Evolutionary conservation across 2,113 vertebrate genomes (phyloP), one percentile per base, ranked within the genome.

Genomic region (Willisornis vidua): DNA sequence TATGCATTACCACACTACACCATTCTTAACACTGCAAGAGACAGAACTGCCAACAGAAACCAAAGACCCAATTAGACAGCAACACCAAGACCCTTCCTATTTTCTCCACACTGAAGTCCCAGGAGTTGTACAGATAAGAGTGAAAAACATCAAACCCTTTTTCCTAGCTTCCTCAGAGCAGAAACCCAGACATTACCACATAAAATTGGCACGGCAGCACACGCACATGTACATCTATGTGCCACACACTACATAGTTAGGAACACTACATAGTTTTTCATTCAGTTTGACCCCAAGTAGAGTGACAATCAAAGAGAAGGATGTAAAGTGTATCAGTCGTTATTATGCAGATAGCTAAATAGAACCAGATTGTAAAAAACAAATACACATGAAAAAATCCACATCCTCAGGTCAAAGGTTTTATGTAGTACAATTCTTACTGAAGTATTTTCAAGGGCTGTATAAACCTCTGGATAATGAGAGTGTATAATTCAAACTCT

Each of bases 281-380:
- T 19, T 68, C 45, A 54, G 55, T 55, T 62, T 65, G 88, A 93
- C 87, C 85, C 58, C 52, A 74, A 91, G 61, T 23, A 86, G 48
- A 71, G 19, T 65, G 7, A 61, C 22, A 70, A 81, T 89, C 81
- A 79, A 85, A 93, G 58, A 83, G 15, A 43, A 79, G 79, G 61
- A 92, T 80, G 51, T 54, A 65, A 96, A 97, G 70, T 55, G 51
- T 79, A 72, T 33, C 67, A 87, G 48, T 28, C 83, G 87, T 91
- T 94, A 67, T 96, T 89, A 96, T 89, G 94, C 88, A 93, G 96
- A 96, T 87, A 85, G 37, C 57, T 88, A 85, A 95, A 91, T 12
- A 93, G 68, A 92, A 88, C 26, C 26, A 89, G 51, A 55, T 61
- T 83, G 83, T 74, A 12, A 7, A 74, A 81, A 91, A 91, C 70